Evolutionary conservation across 2,113 vertebrate species (phyloP).

Genomic region (Hippocampus barbouri): DNA sequence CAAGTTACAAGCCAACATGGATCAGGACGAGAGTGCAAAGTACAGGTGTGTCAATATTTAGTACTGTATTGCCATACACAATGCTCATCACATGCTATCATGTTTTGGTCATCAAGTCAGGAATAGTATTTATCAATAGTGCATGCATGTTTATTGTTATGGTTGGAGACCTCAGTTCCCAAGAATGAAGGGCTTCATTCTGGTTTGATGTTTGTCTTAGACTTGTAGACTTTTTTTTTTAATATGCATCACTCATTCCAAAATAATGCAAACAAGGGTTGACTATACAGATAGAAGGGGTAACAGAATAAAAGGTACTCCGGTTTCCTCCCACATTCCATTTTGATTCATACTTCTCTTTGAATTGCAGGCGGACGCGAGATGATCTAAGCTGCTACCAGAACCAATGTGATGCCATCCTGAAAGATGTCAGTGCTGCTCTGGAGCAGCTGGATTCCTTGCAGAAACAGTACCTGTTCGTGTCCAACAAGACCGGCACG

Average conservation of each 20-base stretch:
- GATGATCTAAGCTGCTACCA: conserved; percentile 89
- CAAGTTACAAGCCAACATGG: conserved; percentile 88
- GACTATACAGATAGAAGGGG: no score
- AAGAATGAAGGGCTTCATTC: no score
- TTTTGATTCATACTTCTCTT: conserved; percentile 5
- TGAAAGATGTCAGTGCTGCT: conserved; percentile 86
- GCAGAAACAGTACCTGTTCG: conserved; percentile 95
- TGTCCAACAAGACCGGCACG: conserved; percentile 93
- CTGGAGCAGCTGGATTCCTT: conserved; percentile 90
- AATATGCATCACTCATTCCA: no score
- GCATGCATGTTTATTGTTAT: no score
- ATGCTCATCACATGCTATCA: neutral
- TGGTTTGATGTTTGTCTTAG: no score
- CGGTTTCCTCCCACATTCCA: no score
- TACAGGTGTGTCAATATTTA: conserved; percentile 76
- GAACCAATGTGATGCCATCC: conserved; percentile 91
- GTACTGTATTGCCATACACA: neutral
- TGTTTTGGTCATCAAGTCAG: no score
- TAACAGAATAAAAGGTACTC: no score
- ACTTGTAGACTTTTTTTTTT: no score
- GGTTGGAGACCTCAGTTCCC: no score
- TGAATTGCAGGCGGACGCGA: conserved; percentile 83
- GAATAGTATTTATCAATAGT: no score
- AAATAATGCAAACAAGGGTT: no score
- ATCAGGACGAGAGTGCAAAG: conserved; percentile 88